Evolutionary conservation across 1,140 invertebrate species (phyloP).

Genomic region (Trichoplusia ni): DNA sequence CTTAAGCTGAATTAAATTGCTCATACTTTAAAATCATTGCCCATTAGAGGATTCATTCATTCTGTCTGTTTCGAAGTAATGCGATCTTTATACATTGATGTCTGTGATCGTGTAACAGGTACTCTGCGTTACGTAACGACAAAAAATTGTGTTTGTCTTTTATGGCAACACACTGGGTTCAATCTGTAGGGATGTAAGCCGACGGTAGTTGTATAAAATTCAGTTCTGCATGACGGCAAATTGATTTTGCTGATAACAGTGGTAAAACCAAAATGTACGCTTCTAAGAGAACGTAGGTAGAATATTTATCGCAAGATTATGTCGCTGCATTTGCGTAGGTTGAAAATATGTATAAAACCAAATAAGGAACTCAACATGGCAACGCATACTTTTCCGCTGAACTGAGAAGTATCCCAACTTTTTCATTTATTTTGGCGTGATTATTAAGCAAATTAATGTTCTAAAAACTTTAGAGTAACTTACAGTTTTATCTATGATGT

Average conservation of each 20-base stretch:
- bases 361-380: constrained; percentile 20
- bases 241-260: not conserved
- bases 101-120: not conserved
- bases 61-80: constrained; percentile 14
- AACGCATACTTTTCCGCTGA: constrained; percentile 22
- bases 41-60: constrained; percentile 56
- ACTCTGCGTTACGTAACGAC: too few relatives aligned
- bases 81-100: constrained; percentile 4
- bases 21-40: constrained; percentile 68
- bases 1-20: constrained; percentile 78
- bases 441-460: too few relatives aligned
- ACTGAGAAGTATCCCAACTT: not conserved
- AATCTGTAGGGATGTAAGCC: too few relatives aligned
- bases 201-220: not conserved
- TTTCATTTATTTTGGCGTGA: not conserved
- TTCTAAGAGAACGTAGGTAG: constrained; percentile 28
- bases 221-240: not conserved
- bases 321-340: constrained; percentile 34
- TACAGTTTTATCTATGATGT: too few relatives aligned
- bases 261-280: not conserved
- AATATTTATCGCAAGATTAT: constrained; percentile 26
- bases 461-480: too few relatives aligned
- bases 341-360: constrained; percentile 29
- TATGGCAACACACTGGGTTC: too few relatives aligned
- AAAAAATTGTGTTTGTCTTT: too few relatives aligned